Evolutionary conservation across 2,113 vertebrate genomes (phyloP), one percentile per base, ranked within the genome.

Genomic region (Jacana jacana): DNA sequence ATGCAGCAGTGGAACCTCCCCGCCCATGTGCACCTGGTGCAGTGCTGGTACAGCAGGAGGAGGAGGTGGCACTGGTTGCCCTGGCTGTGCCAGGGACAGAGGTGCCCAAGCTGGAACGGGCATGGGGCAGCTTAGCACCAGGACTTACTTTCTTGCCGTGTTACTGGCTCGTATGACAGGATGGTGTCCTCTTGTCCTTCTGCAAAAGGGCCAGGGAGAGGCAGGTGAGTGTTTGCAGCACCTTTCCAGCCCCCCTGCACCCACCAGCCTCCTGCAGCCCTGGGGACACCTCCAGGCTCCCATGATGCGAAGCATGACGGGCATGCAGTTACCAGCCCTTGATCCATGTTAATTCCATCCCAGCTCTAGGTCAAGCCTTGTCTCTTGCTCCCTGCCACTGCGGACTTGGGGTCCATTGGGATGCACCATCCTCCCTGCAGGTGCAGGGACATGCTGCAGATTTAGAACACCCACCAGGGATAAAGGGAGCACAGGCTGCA

Each of bases 111-210:
- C 39, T 19, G n/a, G 5, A 72, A 46, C 0, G 0, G n/a, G 15
- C 49, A 37, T 0, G 0, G 39, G n/a, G 40, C 84, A 73, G 37
- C 18, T 64, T 79, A 77, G 64, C 7, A 2, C 18, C 71, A 76
- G 46, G 23, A 99, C 99, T 99, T 98, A 99, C 99, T 99, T 98
- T 99, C 99, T 98, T 99, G 99, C 95, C 99, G 98, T 3, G 99
- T 99, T 93, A 99, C 99, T 7, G 99, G 99, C 96, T 99, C 99
- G 8, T 99, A 99, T 2, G 99, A 99, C 95, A 99, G 98, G 97
- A 99, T 99, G 24, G 99, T 98, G 97, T 99, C 99, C 95, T 99
- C 99, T 96, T 99, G 99, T 89, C 99, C 99, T 98, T 99, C 99
- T 99, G 98, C 51, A 98, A 98, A 39, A 97, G 75, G 95, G 71